Base-by-base conservation (phyloP, 2,113 vertebrate genomes). In the Bostrychus sinensis region DNA sequence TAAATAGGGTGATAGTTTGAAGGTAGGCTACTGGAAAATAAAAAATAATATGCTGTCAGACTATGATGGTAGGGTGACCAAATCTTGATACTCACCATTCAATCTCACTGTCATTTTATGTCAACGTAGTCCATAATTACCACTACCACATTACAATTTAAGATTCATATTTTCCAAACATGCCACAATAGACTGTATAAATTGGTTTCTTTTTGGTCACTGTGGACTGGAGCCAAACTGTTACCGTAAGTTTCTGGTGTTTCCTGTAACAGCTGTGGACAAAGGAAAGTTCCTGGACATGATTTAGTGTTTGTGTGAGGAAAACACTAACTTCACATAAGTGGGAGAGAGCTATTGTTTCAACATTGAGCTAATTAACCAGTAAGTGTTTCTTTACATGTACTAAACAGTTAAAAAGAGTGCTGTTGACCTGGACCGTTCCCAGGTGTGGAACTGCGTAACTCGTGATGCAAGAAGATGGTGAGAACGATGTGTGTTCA, bases 381-480 rank as follows among this genome's bases (percentile, higher is more conserved):
- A 17, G 48, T 51, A 51, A 51, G 48, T 51, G 48, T 51, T 28
- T n/a, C 48, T 51, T 51, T 30, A 30, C 48, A 51, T 51, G 48
- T 28, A 17, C 14, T 28, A 9, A 14, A 17, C 48, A 10, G 48
- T 48, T 20, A 48, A 48, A 48, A 48, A 20, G 13, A 23, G n/a
- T 28, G 48, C 25, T 28, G 58, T 28, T 36, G 16, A 4, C 11
- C 20, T 66, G 65, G 58, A 48, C 2, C 10, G 66, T 19, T 64
- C 56, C 72, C 82, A 69, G 75, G 77, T 77, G 75, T 74, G 55
- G 74, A 82, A 42, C 30, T 75, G 58, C 75, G 60, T 37, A 70
- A 79, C 56, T 51, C 30, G 64, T 72, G 56, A 74, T 63, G 46
- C 53, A 34, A 23, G 17, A 10, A 1, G 2, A 46, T 23, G 66